These are phyloP conservation scores for Loxodonta africana DNA, from an alignment of 2,113 vertebrate genomes.

Conservation along the genomic window DNA sequence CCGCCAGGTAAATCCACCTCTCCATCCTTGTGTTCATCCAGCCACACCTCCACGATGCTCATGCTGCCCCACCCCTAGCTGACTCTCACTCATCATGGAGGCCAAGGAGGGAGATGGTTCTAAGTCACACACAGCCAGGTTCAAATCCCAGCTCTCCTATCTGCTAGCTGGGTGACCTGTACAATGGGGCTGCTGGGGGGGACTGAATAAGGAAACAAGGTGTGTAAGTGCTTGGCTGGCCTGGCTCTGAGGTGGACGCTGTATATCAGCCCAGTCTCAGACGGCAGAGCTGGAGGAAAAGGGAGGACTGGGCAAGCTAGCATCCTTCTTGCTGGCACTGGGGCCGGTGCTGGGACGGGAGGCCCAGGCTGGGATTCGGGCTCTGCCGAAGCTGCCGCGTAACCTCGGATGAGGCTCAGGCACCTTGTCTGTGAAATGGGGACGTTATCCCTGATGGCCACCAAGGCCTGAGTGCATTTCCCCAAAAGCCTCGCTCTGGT, in stretches of 20 bases:
- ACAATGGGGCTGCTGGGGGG: neutral
- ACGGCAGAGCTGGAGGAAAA: neutral
- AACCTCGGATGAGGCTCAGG: neutral
- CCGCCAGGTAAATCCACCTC: neutral
- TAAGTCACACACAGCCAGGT: neutral
- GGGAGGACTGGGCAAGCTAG: neutral
- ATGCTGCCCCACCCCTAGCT: neutral
- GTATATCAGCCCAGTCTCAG: slow-evolving; percentile 8
- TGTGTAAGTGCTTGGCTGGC: neutral
- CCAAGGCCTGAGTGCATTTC: neutral
- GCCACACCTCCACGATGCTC: neutral
- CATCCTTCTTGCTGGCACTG: neutral
- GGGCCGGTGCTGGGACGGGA: neutral
- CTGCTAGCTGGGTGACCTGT: neutral
- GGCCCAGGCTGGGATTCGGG: neutral
- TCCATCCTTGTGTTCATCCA: neutral
- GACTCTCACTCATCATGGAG: neutral
- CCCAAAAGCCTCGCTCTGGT: slow-evolving; percentile 52
- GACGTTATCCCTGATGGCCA: rapidly evolving
- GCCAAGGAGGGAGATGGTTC: neutral
- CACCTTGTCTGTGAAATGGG: neutral
- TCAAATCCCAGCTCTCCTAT: neutral
- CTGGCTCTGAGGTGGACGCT: neutral
- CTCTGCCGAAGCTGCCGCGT: neutral
- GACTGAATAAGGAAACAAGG: slow-evolving; percentile 21